Evolutionary conservation across 1,140 invertebrate species (phyloP).

Genomic region (Heliothis subflexa): DNA sequence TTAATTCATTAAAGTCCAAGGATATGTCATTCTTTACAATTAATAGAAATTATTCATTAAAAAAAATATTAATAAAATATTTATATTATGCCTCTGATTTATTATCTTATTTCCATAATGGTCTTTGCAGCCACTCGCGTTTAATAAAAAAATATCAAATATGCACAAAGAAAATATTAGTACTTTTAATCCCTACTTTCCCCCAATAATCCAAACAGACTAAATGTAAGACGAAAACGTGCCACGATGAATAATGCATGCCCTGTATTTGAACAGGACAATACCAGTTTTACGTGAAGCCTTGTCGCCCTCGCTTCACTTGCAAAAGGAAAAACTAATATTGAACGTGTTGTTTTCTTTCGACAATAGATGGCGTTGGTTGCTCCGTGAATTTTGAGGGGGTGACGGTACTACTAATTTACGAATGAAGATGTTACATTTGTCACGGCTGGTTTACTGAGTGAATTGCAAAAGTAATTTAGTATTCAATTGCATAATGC

Average conservation of each 20-base stretch:
- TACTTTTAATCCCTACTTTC: slow-evolving; percentile 21
- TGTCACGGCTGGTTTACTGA: too few species aligned
- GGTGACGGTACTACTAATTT: neutral
- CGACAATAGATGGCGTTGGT: slow-evolving; percentile 44
- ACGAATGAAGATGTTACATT: neutral
- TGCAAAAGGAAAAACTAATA: slow-evolving; percentile 56
- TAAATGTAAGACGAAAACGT: slow-evolving; percentile 60
- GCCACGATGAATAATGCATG: slow-evolving; percentile 72
- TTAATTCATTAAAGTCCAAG: neutral
- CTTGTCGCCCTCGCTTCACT: slow-evolving; percentile 54
- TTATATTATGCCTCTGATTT: neutral
- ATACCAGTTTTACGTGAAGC: slow-evolving; percentile 58
- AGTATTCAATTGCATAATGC: too few species aligned
- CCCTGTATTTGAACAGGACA: slow-evolving; percentile 67
- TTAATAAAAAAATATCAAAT: neutral
- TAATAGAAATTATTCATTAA: too few species aligned
- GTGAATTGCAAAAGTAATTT: too few species aligned
- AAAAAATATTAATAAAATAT: too few species aligned
- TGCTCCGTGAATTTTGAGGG: slow-evolving; percentile 28
- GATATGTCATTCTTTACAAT: too few species aligned
- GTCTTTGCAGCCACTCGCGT: neutral
- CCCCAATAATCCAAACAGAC: slow-evolving; percentile 47
- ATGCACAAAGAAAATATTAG: neutral
- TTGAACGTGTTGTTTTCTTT: slow-evolving; percentile 24
- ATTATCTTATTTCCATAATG: neutral